phyloP scores from a whole-genome alignment of 2,113 vertebrate genomes.

The Crotophaga sulcirostris region DNA sequence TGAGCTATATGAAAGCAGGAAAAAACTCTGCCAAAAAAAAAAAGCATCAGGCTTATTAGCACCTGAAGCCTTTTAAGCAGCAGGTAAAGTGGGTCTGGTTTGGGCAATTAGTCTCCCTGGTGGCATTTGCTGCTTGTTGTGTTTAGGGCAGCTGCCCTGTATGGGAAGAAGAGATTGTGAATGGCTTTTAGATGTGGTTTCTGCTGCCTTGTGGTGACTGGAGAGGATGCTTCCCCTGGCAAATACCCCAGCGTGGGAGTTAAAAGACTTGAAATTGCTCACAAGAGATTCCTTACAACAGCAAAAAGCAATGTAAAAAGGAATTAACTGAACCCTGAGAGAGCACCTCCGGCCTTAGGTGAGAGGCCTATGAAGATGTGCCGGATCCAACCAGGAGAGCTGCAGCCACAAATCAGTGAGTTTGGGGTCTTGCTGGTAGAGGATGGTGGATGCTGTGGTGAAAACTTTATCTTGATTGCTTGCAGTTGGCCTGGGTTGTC shows the following conservation, averaged over 20 bases:
- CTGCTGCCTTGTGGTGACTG: rapidly evolving
- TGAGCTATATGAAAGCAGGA: background rate
- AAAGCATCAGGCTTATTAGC: background rate
- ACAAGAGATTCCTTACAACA: rapidly evolving
- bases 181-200: background rate
- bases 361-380: background rate
- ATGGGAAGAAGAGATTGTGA: rapidly evolving
- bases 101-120: background rate
- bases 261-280: background rate
- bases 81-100: background rate
- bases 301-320: rapidly evolving
- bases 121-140: background rate
- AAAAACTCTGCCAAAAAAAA: background rate
- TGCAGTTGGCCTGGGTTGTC: rapidly evolving
- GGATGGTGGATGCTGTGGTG: rapidly evolving
- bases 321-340: background rate
- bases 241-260: rapidly evolving
- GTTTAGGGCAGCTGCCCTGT: background rate
- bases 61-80: background rate
- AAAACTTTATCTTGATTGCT: background rate
- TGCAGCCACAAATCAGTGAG: background rate
- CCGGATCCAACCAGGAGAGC: background rate
- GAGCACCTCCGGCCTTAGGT: rapidly evolving
- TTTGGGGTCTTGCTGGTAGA: background rate
- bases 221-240: rapidly evolving